Base-by-base conservation (phyloP, 2,797 vertebrate genomes). In the Hephaestus fuliginosus region DNA sequence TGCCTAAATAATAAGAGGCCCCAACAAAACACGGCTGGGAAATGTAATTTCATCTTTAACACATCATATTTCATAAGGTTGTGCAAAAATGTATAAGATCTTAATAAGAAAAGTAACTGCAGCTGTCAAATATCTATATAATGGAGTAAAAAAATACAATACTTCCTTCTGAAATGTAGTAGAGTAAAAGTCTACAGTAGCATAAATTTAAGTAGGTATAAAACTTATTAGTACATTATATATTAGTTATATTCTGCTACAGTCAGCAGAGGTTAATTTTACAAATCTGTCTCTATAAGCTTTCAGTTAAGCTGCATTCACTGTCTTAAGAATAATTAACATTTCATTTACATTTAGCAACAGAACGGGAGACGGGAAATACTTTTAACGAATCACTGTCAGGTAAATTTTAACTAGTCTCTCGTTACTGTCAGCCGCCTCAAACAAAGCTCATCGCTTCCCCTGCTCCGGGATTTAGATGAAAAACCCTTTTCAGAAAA, bases 401-500 rank as follows among this genome's bases (percentile, higher is more conserved):
- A 58, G 63, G n/a, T 70, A 36, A 33, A 60, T 73, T 73, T 68
- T 69, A 81, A 77, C 49, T 20, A 67, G 36, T 49, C 52, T 67
- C 13, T 25, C 2, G 22, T 78, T 81, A 28, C 61, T 30, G 49
- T 12, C 57, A 74, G 52, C 4, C 3, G 48, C 66, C 61, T 43
- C 65, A 69, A 76, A 44, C 70, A 43, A 3, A 7, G 46, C 77
- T 74, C n/a, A 20, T 51, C 2, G 7, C 44, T 60, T 55, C n/a
- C 4, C 25, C 49, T 81, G 81, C 65, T 7, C 39, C 0, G 84
- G 48, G 83, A 86, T 69, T 52, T 5, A 0, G 39, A 80, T 58
- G 18, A 83, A 83, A 73, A 36, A 33, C 30, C 53, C 43, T 72
- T 83, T 83, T 33, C 22, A 70, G 51, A 66, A 73, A 73, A 85